phyloP scores from a whole-genome alignment of 2,113 vertebrate species.

The Pelodiscus sinensis region DNA sequence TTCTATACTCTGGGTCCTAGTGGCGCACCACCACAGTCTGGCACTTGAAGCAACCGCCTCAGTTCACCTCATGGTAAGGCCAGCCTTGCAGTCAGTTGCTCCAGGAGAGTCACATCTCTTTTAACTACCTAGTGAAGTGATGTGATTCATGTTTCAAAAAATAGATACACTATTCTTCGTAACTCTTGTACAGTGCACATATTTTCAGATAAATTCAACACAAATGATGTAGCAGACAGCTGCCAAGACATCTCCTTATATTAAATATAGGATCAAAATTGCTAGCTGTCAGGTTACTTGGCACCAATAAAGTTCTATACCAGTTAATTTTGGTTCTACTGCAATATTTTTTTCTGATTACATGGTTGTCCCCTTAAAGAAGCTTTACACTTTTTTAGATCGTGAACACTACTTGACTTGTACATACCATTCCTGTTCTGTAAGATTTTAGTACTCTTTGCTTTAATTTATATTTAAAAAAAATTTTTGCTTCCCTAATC shows the following conservation, averaged over 20 bases:
- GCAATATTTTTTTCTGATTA: not conserved
- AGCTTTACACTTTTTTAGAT: not conserved
- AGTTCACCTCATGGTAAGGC: too few species aligned
- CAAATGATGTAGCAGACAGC: not conserved
- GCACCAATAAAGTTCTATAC: not conserved
- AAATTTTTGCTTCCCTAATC: not conserved
- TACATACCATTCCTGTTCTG: not conserved
- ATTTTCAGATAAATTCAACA: constrained; percentile 2
- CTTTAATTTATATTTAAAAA: not conserved
- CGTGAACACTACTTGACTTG: not conserved
- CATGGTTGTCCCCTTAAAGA: not conserved
- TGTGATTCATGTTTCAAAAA: not conserved
- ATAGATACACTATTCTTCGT: not conserved
- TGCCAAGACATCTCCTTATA: not conserved
- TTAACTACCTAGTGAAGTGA: not conserved
- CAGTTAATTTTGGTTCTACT: not conserved
- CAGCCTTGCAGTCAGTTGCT: not conserved
- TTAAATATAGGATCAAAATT: not conserved
- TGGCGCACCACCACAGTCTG: too few species aligned
- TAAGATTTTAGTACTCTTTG: not conserved
- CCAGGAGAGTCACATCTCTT: not conserved
- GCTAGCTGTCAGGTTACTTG: not conserved
- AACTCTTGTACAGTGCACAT: not conserved
- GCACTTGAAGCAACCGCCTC: too few species aligned
- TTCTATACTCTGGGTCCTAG: too few species aligned